Percentiles rank a stretch among this genome's conserved stretches.
Conservation (phyloP, 2,797 vertebrate genomes). For the Odontamblyopus rebecca region DNA sequence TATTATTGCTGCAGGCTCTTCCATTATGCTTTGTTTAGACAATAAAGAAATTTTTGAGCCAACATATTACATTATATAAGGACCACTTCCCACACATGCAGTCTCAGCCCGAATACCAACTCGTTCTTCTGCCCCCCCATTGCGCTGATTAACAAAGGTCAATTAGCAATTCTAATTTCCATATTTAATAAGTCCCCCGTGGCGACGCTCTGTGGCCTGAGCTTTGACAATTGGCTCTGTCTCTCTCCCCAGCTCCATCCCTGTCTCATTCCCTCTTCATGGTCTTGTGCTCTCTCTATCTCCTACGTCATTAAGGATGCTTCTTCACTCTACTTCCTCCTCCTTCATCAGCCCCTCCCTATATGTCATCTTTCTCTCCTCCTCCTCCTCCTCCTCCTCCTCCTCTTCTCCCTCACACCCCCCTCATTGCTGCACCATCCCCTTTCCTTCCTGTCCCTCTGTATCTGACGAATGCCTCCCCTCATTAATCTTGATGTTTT, state of each 20-base stretch:
- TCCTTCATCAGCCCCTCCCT: conserved; percentile 41
- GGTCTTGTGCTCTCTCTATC: conserved; percentile 49
- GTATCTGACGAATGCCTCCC: conserved; percentile 83
- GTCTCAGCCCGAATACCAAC: conserved; percentile 28
- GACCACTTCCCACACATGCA: conserved; percentile 16
- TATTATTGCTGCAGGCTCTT: conserved; percentile 45
- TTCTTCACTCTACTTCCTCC: conserved; percentile 40
- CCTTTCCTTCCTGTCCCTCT: conserved; percentile 22
- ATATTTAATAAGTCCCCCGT: conserved; percentile 83
- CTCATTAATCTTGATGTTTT: conserved; percentile 97
- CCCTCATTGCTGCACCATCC: conserved; percentile 14
- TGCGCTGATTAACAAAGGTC: conserved; percentile 83
- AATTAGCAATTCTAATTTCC: conserved; percentile 84
- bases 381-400: conserved; percentile 3
- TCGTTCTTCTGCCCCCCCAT: conserved; percentile 36
- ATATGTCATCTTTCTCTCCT: conserved; percentile 29
- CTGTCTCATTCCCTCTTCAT: conserved; percentile 44
- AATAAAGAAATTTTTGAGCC: conserved; percentile 69
- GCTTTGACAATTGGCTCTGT: conserved; percentile 61
- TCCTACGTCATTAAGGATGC: conserved; percentile 60
- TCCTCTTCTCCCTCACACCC: background rate
- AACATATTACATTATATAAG: conserved; percentile 44
- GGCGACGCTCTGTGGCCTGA: conserved; percentile 70
- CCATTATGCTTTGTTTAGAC: conserved; percentile 73
- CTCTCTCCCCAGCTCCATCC: conserved; percentile 22